Conservation (phyloP, 2,797 vertebrate genomes). For the Melanotaenia trifasciata region DNA sequence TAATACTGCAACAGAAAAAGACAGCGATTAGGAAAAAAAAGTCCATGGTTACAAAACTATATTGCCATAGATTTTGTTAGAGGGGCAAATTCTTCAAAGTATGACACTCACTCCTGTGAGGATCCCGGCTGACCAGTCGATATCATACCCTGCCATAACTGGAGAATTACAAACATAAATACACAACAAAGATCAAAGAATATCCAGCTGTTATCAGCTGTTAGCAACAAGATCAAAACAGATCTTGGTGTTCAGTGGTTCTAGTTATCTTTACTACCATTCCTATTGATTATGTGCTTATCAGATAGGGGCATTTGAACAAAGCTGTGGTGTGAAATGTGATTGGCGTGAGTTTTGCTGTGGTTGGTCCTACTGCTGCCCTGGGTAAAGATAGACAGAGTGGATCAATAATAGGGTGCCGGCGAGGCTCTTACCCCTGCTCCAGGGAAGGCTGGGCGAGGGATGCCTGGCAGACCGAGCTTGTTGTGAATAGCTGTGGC, state of each 20-base stretch:
- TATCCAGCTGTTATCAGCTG: conserved; percentile 61
- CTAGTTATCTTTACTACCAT: conserved; percentile 78
- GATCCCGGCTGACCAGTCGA: conserved; percentile 97
- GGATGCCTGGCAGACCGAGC: conserved; percentile 97
- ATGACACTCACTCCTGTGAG: conserved; percentile 96
- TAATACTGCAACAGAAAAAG: conserved; percentile 88
- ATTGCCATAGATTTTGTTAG: background rate
- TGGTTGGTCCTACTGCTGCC: conserved; percentile 55
- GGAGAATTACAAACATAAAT: conserved; percentile 77
- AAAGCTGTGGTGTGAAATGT: conserved; percentile 80
- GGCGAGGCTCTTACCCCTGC: conserved; percentile 92
- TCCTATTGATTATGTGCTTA: conserved; percentile 77
- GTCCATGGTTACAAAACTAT: conserved; percentile 3
- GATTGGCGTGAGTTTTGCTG: conserved; percentile 70
- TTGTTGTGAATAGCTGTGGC: conserved; percentile 99
- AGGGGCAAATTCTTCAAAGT: conserved; percentile 1
- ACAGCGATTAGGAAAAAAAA: conserved; percentile 11
- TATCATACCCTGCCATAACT: conserved; percentile 99
- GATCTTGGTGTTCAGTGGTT: conserved; percentile 57
- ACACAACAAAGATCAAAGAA: conserved; percentile 64
- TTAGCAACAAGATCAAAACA: conserved; percentile 61
- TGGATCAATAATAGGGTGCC: conserved; percentile 64
- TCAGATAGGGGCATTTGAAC: conserved; percentile 79
- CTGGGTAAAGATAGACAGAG: conserved; percentile 66
- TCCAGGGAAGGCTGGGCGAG: conserved; percentile 95